Base-by-base conservation (phyloP, 2,888 invertebrate genomes). In the Pterostichus madidus region DNA sequence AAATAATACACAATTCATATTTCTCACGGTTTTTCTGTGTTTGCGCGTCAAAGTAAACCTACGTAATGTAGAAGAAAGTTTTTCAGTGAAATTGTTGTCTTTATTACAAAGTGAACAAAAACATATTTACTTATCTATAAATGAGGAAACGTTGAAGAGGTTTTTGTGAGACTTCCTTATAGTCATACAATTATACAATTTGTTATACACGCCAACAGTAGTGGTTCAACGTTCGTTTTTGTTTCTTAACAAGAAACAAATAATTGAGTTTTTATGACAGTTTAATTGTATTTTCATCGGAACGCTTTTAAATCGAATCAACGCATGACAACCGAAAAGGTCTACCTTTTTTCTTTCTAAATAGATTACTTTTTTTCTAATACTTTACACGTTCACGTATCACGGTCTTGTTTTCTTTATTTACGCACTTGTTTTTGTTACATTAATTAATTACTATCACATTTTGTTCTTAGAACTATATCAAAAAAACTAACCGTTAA, bases 211-310 rank as follows among this genome's bases (percentile, higher is more conserved):
- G 77, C 77, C 77, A 77, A 56, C 35, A 31, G 59, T 44, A 71
- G 68, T 44, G 44, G 39, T 17, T 56, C 73, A 8, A 77, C 6
- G 39, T 15, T 17, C 79, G 79, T 79, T 79, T 79, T 79, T 79
- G 11, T 71, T 31, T 52, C 39, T 59, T 77, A 71, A 80, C 53
- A 80, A 80, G 80, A 80, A 80, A 80, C 53, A 80, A 68, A 80
- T 80, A 68, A 80, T 80, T 80, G 39, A 80, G 68, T 80, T 80
- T 80, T 80, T 80, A 8, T 64, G 32, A 71, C 15, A 56, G 32
- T 53, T 52, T 80, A 80, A 80, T 80, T 68, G 53, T 68, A 56
- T 80, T 80, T 80, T 80, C 64, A 79, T 79, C 61, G 49, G 49
- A 64, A 31, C 64, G 35, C 61, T 44, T 79, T 79, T 79, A 71